A percentile compares a stretch with the other conserved stretches of the same genome.
Evolutionary conservation across 2,888 invertebrate species (phyloP).

Genomic region (Epirrhoe alternata): DNA sequence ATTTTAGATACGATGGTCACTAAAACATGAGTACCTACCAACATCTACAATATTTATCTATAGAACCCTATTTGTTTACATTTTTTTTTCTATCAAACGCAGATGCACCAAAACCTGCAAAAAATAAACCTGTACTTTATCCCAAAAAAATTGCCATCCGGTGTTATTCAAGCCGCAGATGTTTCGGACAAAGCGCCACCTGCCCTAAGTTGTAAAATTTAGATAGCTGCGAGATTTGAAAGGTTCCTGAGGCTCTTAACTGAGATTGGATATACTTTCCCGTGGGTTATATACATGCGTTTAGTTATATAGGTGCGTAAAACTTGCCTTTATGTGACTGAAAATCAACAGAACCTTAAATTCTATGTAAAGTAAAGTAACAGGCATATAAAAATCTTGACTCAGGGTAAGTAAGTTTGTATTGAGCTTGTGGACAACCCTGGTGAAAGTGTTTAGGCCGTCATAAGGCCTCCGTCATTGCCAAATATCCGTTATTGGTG

Average conservation of each 20-base stretch:
- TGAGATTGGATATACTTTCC: constrained; percentile 23
- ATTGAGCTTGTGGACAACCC: too few relatives aligned
- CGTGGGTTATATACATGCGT: constrained; percentile 1
- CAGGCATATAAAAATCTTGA: too few relatives aligned
- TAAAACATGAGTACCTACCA: too few relatives aligned
- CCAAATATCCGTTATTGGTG: too few relatives aligned
- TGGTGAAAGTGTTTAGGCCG: too few relatives aligned
- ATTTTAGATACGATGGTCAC: too few relatives aligned
- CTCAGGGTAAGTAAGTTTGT: too few relatives aligned
- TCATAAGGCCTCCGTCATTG: too few relatives aligned
- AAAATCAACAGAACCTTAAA: not conserved
- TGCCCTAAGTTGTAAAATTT: constrained; percentile 26
- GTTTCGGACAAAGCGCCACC: constrained; percentile 24
- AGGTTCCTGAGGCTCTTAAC: constrained; percentile 27
- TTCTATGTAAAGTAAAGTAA: not conserved
- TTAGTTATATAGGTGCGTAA: not conserved
- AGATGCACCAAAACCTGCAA: not conserved
- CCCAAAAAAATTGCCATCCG: constrained; percentile 17
- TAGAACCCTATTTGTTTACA: too few relatives aligned
- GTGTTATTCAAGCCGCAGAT: constrained; percentile 24
- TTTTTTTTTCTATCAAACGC: too few relatives aligned
- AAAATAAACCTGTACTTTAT: not conserved
- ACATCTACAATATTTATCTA: too few relatives aligned
- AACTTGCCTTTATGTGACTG: not conserved
- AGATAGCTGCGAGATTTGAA: constrained; percentile 25